Evolutionary conservation across 2,113 vertebrate genomes (phyloP).

Genomic region (Vimba vimba): DNA sequence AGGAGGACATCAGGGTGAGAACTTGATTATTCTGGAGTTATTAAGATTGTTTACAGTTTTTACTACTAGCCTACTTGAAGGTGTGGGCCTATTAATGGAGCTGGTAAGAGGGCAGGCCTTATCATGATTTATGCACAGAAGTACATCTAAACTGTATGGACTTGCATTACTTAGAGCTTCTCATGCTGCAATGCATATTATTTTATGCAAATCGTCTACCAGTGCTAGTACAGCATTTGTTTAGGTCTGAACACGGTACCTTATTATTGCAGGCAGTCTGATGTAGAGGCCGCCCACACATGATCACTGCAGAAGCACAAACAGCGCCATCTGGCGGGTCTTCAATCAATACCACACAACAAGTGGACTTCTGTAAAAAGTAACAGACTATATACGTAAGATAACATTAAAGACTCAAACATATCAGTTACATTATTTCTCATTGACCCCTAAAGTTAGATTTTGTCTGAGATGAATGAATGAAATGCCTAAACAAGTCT

Average conservation of each 20-base stretch:
- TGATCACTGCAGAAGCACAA: not conserved
- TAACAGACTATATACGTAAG: not conserved
- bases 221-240: not conserved
- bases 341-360: too few relatives aligned
- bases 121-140: not conserved
- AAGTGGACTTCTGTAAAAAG: not conserved
- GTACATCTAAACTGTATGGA: not conserved
- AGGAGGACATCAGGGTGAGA: not conserved
- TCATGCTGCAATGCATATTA: not conserved
- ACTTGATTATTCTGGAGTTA: not conserved
- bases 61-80: not conserved
- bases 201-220: not conserved
- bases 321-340: conserved; percentile 16
- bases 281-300: not conserved
- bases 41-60: not conserved
- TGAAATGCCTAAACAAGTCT: not conserved
- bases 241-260: not conserved
- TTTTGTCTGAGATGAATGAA: not conserved
- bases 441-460: not conserved
- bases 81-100: not conserved
- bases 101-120: not conserved
- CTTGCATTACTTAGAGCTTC: not conserved
- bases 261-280: not conserved
- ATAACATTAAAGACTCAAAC: not conserved
- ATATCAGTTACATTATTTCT: not conserved